Evolutionary conservation across 1,140 invertebrate species (phyloP), one percentile per base, ranked within the genome.

Genomic region (Oncopodura yosiiana): DNA sequence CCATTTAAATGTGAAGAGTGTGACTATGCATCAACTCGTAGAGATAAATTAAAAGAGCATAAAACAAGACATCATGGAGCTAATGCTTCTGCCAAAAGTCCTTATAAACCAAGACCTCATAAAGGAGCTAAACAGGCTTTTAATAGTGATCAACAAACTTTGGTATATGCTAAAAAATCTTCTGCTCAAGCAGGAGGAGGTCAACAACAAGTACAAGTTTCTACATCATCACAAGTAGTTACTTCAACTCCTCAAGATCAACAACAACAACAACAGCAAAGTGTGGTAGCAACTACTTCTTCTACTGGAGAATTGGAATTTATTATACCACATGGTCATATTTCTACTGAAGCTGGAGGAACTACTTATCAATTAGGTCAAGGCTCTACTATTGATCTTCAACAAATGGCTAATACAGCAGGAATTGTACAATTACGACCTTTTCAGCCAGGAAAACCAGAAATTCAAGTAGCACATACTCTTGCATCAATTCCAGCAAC

Each of bases 11-110:
- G 24, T 76, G 77, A 66, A 53, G 70, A 76, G 52, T 83, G 81
- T 69, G 78, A 81, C 56, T 83, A 83, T 65, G 73, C 74, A 2
- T 79, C 78, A 58, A 76, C 77, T 2, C 68, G 81, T 39, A 67
- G 78, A 36, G 81, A 84, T 67, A 82, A 82, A 66, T 66, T 83
- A 6, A 82, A 82, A 62, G 79, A 82, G 62, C 81, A 83, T 65
- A 72, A 77, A 49, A 68, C 72, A 18, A 76, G 80, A 59, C 79
- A 82, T 68, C 81, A 83, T 66, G 68, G 75, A 11, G 71, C 70
- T 46, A 73, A 76, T 61, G 71, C 73, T 18, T 72, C 74, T 39
- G 73, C 73, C 8, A 75, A 75, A 64, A 70, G 71, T 19, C 74
- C 74, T 2, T 76, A 75, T 61, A 75, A 74, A 65, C 73, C 74